These are phyloP conservation scores for Anser brachyrhynchus DNA, from an alignment of 2,113 vertebrate species.

Conservation along the genomic window DNA sequence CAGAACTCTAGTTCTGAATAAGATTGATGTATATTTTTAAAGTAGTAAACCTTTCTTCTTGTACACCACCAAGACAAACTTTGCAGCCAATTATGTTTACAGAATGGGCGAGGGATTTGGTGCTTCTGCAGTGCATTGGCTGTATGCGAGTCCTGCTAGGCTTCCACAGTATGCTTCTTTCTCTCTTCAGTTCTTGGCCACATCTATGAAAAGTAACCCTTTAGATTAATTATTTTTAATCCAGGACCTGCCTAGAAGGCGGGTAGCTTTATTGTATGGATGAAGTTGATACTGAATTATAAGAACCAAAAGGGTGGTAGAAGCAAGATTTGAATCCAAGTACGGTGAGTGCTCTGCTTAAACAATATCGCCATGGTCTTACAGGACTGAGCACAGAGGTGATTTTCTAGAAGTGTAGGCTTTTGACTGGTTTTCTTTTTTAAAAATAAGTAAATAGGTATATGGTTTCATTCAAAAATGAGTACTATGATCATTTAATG, in stretches of 20 bases:
- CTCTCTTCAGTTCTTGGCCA: too few species aligned
- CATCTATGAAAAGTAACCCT: background rate
- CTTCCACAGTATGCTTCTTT: background rate
- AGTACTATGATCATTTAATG: background rate
- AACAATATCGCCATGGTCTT: background rate
- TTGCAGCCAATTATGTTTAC: background rate
- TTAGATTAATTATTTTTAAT: accelerated
- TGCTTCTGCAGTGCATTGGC: too few species aligned
- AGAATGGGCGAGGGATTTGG: background rate
- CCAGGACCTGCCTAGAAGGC: too few species aligned
- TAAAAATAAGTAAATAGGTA: background rate
- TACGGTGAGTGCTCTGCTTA: background rate
- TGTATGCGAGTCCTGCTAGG: too few species aligned
- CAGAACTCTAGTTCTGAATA: background rate
- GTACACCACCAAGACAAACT: background rate
- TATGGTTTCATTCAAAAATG: background rate
- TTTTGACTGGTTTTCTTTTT: background rate
- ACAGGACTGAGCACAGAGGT: background rate
- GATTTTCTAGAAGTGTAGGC: background rate
- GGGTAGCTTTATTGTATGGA: too few species aligned
- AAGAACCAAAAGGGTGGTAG: background rate
- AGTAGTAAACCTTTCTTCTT: background rate
- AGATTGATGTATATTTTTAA: background rate
- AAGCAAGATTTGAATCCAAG: background rate
- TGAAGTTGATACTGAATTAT: background rate